A percentile compares a stretch with the other conserved stretches of the same genome.
These are phyloP conservation scores for Biston stratarius DNA, from an alignment of 2,888 invertebrate genomes.

Conservation along the genomic window DNA sequence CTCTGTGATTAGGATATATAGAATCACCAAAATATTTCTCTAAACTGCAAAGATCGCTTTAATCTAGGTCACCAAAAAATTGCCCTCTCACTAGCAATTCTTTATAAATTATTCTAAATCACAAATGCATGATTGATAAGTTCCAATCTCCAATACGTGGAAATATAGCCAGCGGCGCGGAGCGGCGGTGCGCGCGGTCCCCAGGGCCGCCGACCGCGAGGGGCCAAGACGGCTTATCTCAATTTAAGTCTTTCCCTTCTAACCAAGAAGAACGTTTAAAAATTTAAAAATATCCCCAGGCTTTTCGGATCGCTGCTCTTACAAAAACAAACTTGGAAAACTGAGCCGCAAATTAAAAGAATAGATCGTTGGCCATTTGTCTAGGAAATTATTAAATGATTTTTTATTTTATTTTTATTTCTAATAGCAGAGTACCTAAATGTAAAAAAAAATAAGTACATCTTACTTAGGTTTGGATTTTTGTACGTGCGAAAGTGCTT, in stretches of 20 bases:
- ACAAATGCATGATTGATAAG: slow-evolving; percentile 37
- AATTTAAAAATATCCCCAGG: slow-evolving; percentile 71
- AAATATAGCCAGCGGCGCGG: slow-evolving; percentile 48
- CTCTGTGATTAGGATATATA: too few species aligned
- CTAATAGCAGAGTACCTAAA: too few species aligned
- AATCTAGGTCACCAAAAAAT: not conserved
- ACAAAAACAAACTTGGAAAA: slow-evolving; percentile 52
- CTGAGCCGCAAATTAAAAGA: slow-evolving; percentile 27
- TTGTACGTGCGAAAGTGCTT: too few species aligned
- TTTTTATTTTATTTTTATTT: not conserved
- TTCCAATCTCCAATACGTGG: slow-evolving; percentile 41
- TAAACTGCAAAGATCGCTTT: too few species aligned
- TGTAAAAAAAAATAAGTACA: not conserved
- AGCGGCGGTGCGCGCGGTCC: slow-evolving; percentile 9
- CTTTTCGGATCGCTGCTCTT: slow-evolving; percentile 53
- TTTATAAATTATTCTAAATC: slow-evolving; percentile 26
- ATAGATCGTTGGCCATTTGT: slow-evolving; percentile 20
- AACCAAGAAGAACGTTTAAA: slow-evolving; percentile 59
- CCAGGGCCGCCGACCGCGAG: slow-evolving; percentile 43
- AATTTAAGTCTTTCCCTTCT: slow-evolving; percentile 71
- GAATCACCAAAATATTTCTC: too few species aligned
- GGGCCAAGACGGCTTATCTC: slow-evolving; percentile 70
- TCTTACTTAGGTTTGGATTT: not conserved
- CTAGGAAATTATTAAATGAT: not conserved
- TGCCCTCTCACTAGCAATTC: not conserved